Evolutionary conservation across 1,140 invertebrate genomes (phyloP), one percentile per base, ranked within the genome.

Genomic region (Drosophila neocordata): DNA sequence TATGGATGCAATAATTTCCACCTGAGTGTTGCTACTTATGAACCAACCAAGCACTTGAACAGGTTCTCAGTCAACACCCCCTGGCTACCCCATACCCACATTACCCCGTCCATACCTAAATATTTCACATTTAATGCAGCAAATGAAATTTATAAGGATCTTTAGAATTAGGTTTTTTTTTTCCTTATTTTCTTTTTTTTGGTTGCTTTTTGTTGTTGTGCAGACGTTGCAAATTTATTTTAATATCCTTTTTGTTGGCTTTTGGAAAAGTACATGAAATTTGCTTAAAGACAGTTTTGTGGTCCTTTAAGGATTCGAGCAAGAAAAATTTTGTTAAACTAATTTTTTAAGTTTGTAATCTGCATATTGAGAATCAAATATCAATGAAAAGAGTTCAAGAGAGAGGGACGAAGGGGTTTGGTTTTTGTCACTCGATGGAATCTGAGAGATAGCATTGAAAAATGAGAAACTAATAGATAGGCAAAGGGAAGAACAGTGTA

Each of bases 391-490:
- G 38, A 15, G 38, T 15, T 1, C 5, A 20, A 48, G 41, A 35
- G 5, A 6, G 13, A 12, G 34, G 8, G 8, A 11, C 13, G 7
- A 8, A 13, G 38, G 38, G 38, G 41, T 48, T 48, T 35, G 8
- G 53, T 55, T 62, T 75, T 85, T 78, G 18, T 65, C 48, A 68
- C 35, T 41, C 65, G 82, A 85, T 85, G 38, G 52, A 53, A 82
- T 60, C 64, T 38, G 44, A 9, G 31, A 70, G 81, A 85, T 84
- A 85, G 66, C 61, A 68, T 62, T 73, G 65, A 78, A 67, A 78
- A 88, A 79, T 88, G 75, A 51, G 63, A 82, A 79, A 73, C 79
- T 81, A 88, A 79, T 88, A 72, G 44, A 52, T 15, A 27, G 22
- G n/a, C 12, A 37, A 20, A 41, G 27, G 44, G 64, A 35, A 20